Evolutionary conservation across 1,140 invertebrate species (phyloP).

Genomic region (Lithobius niger): DNA sequence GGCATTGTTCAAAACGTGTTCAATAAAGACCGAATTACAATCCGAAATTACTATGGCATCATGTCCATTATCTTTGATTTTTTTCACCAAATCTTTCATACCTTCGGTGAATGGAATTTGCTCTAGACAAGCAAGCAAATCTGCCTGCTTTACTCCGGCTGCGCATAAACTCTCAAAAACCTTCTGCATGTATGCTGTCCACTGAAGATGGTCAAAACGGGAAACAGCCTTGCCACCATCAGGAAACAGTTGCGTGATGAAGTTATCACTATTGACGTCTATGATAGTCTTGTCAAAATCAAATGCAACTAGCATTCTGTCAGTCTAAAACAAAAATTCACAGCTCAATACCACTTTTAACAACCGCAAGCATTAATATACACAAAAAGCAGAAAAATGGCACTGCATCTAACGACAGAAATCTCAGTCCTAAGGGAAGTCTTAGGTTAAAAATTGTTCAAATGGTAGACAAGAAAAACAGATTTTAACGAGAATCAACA

Average conservation of each 20-base stretch:
- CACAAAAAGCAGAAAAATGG: no score
- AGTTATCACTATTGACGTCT: slow-evolving; percentile 56
- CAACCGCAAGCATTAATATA: no score
- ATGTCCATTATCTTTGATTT: slow-evolving; percentile 37
- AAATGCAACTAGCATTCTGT: slow-evolving; percentile 46
- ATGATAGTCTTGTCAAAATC: slow-evolving; percentile 74
- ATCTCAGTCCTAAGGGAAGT: no score
- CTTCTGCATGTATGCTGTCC: not conserved
- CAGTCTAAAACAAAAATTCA: no score
- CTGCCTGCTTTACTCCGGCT: slow-evolving; percentile 31
- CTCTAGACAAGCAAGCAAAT: slow-evolving; percentile 38
- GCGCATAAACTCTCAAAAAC: not conserved
- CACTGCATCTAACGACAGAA: no score
- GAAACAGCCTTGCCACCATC: slow-evolving; percentile 20
- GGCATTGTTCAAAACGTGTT: slow-evolving; percentile 43
- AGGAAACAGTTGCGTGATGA: slow-evolving; percentile 44
- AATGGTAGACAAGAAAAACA: no score
- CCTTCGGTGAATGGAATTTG: slow-evolving; percentile 45
- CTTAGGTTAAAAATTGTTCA: no score
- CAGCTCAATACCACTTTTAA: no score
- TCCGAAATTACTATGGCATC: slow-evolving; percentile 70
- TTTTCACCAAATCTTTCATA: slow-evolving; percentile 44
- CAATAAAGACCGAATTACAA: slow-evolving; percentile 60
- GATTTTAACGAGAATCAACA: no score
- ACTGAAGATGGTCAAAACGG: not conserved